Conservation (phyloP, 2,888 invertebrate species). For the Cheilosia vulpina region DNA sequence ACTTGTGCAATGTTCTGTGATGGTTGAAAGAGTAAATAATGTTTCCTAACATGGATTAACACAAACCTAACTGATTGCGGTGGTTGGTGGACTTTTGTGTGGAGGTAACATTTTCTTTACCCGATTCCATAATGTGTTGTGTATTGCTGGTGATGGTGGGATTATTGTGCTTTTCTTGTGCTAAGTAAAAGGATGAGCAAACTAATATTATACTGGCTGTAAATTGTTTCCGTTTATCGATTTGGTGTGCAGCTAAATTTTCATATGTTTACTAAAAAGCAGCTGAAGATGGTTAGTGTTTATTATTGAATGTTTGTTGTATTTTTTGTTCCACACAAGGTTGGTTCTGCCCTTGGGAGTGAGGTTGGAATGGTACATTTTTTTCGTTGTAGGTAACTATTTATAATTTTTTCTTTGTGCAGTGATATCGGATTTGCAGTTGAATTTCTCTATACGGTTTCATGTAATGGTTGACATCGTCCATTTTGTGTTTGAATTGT, state of each 20-base stretch:
- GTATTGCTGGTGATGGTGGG: no score
- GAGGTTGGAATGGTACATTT: background rate
- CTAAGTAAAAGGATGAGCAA: no score
- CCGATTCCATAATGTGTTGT: background rate
- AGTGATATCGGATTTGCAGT: background rate
- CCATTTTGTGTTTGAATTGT: constrained; percentile 45
- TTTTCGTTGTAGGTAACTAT: background rate
- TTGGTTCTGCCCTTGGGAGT: background rate
- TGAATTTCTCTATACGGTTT: background rate
- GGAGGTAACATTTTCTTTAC: constrained; percentile 39
- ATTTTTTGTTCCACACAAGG: background rate
- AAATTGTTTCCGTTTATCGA: background rate
- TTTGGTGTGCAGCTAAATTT: background rate
- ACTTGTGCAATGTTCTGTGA: constrained; percentile 9
- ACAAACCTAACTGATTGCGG: constrained; percentile 31
- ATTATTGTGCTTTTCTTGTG: no score
- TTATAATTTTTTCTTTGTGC: background rate
- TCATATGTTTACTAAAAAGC: background rate
- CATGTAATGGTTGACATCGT: background rate
- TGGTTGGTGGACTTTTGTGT: constrained; percentile 33
- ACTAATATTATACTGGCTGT: background rate
- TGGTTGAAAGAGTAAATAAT: constrained; percentile 31
- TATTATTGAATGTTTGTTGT: background rate
- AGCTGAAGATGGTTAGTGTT: background rate
- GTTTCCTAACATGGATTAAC: constrained; percentile 12